Base-by-base conservation (phyloP, 2,113 vertebrate genomes). In the Passer montanus region DNA sequence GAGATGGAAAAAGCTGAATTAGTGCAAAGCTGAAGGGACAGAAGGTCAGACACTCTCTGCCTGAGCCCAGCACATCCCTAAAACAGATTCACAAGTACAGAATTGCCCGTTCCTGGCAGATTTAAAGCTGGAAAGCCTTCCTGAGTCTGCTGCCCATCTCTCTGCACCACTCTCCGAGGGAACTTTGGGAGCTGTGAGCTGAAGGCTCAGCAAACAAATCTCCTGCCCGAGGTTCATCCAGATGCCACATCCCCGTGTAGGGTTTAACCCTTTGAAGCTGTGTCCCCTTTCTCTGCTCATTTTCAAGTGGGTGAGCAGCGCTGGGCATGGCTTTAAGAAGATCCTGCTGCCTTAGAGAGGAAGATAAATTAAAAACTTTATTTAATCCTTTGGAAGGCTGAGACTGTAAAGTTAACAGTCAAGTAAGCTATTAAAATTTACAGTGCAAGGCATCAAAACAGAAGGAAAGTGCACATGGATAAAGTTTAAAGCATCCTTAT, bases 401-500 rank as follows among this genome's bases (percentile, higher is more conserved):
- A 62, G 89, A 83, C 89, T 63, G 90, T 94, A 94, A 97, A 93
- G 84, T 96, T 97, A 96, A 95, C 95, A 97, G 95, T 93, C 30
- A 37, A 92, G 88, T 18, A 91, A 87, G 84, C 96, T 95, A 93
- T 93, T 77, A 90, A 90, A 93, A 93, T 95, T 70, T 91, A 96
- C 58, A 85, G 79, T 18, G 59, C 70, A 75, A 92, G 96, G 91
- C 95, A 82, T 94, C 95, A 94, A 81, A 80, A 96, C 77, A 95
- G 96, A 69, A 88, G 93, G 52, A 50, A 93, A 83, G 95, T 46
- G 50, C 92, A 93, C 66, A 46, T 7, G 94, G 91, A 92, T 63
- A 69, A 94, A 52, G 88, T 93, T 91, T 93, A 87, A 94, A 89
- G 60, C 92, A 85, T 97, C 96, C 95, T 90, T 93, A 80, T 79